Base-by-base conservation (phyloP, 2,113 vertebrate species). In the Rhabdomys dilectus region DNA sequence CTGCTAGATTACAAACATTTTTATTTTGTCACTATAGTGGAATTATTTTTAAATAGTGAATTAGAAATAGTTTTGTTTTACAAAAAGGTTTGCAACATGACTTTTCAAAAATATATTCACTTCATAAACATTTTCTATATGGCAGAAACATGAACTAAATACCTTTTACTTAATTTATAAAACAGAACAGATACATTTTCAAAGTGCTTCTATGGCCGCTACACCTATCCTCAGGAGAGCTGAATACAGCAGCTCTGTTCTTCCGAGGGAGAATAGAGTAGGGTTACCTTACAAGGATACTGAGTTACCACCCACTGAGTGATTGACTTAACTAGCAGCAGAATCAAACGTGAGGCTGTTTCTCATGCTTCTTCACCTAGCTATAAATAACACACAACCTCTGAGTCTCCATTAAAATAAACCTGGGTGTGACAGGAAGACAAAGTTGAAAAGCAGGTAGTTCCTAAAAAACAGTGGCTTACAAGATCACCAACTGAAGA, bases 11-110 rank as follows among this genome's bases (percentile, higher is more conserved):
- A 90, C 64, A 72, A 85, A 92, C 19, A 45, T 70, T 73, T 97
- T 97, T 96, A 94, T 88, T 94, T 95, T 93, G 82, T 72, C 64
- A 92, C 24, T 42, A 78, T 22, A 76, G 3, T 45, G 86, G 86
- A 88, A 45, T 91, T 91, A 75, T 75, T 88, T 95, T 95, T 82
- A 98, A 97, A 96, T 80, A 91, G 22, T 94, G 26, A 95, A 88
- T 70, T 92, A 93, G 68, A 95, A 94, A 89, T 64, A 96, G 3
- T n/a, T 91, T 88, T 85, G 26, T 70, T 94, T 95, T 80, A 95
- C 90, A 76, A 88, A 72, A 96, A 42, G 22, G 89, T 84, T 51
- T 87, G 73, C 66, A 95, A 82, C 36, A 68, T 88, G 62, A 95
- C 88, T 97, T 93, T 96, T 91, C 73, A 96, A 82, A 96, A 92